Evolutionary conservation across 1,140 invertebrate species (phyloP), one percentile per base, ranked within the genome.

Genomic region (Arctopsyche grandis): DNA sequence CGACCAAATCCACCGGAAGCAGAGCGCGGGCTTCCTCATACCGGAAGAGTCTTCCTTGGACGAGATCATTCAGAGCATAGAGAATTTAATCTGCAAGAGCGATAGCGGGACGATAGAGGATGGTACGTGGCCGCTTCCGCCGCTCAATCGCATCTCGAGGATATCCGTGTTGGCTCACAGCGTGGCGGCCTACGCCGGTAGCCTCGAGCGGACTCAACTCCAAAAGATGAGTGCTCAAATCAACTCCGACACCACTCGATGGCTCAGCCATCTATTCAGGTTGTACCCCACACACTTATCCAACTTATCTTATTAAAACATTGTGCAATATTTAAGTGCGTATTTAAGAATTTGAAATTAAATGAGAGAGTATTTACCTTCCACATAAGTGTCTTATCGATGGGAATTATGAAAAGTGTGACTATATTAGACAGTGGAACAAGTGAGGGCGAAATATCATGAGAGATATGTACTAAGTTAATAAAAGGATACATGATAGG

Each of bases 211-310:
- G 69, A 84, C 86, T 22, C 90, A 93, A 84, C 87, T 93, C 46
- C 91, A 92, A 80, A 90, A 91, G 83, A 84, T 95, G 43, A 91
- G 91, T 24, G 89, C 90, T 43, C 90, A 92, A 79, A 88, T 94
- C 16, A 90, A 91, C 5, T 90, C 91, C 1, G 93, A 94, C 82
- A 92, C 92, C 5, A 91, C 91, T n/a, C 86, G 92, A 84, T 94
- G 93, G 93, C 86, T 94, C 1, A 92, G 92, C 80, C 91, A 93
- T 84, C 89, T 94, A 70, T 95, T 94, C 84, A 93, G 92, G 92
- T 92, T 83, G 82, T n/a, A n/a, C n/a, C n/a, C n/a, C n/a, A n/a
- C n/a, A 9, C 21, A 4, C 5, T 69, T 69, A 26, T 38, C 1
- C 10, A 5, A 52, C 48, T 1, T n/a, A 52, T 19, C 48, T 46